phyloP scores from a whole-genome alignment of 2,113 vertebrate genomes.

The Excalfactoria chinensis region DNA sequence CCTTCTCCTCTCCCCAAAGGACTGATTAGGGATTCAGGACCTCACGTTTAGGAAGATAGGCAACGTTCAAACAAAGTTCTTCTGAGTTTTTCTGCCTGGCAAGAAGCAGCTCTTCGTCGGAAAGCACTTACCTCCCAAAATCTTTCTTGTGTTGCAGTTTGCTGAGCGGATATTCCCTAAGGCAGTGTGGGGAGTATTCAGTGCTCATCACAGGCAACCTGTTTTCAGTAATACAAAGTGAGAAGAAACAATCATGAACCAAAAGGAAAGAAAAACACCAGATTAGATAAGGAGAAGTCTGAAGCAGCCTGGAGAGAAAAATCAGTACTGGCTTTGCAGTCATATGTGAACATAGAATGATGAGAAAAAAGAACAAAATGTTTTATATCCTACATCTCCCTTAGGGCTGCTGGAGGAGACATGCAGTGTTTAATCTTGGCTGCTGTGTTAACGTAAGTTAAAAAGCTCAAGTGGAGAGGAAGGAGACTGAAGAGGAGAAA shows the following conservation, averaged over 20 bases:
- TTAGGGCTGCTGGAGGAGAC: not conserved
- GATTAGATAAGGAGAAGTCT: not conserved
- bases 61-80: not conserved
- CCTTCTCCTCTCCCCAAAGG: rapidly evolving
- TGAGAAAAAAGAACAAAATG: not conserved
- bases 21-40: not conserved
- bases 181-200: not conserved
- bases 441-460: not conserved
- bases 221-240: not conserved
- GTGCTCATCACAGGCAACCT: not conserved
- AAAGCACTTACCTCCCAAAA: not conserved
- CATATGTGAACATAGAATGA: not conserved
- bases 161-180: not conserved
- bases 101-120: not conserved
- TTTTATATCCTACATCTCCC: not conserved
- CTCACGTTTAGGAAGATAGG: not conserved
- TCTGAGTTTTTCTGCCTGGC: not conserved
- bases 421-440: not conserved
- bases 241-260: not conserved
- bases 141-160: not conserved
- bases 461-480: not conserved
- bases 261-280: not conserved
- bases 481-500: not conserved
- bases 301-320: not conserved
- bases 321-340: not conserved